phyloP scores from a whole-genome alignment of 2,113 vertebrate species.

The Anoura caudifer region DNA sequence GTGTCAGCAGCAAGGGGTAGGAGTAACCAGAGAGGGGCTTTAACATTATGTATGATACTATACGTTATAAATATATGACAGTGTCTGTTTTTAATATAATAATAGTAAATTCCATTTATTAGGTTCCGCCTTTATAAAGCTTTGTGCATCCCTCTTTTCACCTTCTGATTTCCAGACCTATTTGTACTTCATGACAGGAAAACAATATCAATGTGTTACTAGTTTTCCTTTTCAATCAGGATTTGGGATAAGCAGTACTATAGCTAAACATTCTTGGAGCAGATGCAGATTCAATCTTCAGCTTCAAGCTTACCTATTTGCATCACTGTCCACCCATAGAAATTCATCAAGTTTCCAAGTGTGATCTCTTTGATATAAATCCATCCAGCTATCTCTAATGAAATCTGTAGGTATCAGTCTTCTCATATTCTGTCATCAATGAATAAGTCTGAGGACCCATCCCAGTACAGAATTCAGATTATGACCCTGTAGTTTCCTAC shows the following conservation, averaged over 20 bases:
- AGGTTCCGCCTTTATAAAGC: neutral
- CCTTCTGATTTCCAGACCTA: neutral
- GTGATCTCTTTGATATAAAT: slow-evolving; percentile 27
- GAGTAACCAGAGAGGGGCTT: neutral
- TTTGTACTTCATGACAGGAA: slow-evolving; percentile 24
- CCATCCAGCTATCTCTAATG: neutral
- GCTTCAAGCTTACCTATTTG: neutral
- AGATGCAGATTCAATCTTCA: slow-evolving; percentile 16
- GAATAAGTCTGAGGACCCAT: slow-evolving; percentile 15
- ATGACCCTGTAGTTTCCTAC: slow-evolving; percentile 18
- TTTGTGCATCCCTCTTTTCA: neutral
- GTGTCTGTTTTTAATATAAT: neutral
- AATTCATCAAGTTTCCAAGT: slow-evolving; percentile 26
- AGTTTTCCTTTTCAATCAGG: neutral
- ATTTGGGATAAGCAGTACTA: neutral
- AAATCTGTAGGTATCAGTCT: slow-evolving; percentile 6
- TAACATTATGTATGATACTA: neutral
- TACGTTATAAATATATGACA: neutral
- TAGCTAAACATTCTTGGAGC: neutral
- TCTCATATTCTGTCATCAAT: slow-evolving; percentile 5
- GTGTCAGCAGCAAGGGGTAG: neutral
- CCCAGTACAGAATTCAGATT: slow-evolving; percentile 38
- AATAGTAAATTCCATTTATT: neutral
- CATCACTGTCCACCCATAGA: neutral
- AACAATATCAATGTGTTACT: neutral